Evolutionary conservation across 1,140 invertebrate genomes (phyloP).

Genomic region (Pollicipes pollicipes): DNA sequence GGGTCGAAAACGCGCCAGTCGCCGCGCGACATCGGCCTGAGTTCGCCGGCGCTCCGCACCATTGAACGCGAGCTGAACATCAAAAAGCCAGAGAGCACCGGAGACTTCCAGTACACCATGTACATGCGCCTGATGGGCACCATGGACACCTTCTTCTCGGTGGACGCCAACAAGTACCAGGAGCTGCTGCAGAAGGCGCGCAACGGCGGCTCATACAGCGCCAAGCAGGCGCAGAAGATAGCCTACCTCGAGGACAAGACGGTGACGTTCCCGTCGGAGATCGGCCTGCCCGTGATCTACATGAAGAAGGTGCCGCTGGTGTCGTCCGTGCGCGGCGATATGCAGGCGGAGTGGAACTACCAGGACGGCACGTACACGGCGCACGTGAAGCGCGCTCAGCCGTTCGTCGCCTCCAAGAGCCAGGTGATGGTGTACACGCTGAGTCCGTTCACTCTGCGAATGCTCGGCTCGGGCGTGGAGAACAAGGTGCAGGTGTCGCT

Average conservation of each 20-base stretch:
- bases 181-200: not conserved
- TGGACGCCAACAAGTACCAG: not conserved
- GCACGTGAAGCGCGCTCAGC: not conserved
- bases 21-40: not conserved
- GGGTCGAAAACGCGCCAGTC: not conserved
- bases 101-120: not conserved
- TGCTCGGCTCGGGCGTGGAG: not conserved
- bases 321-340: not conserved
- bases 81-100: not conserved
- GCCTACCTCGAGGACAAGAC: not conserved
- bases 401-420: not conserved
- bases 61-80: not conserved
- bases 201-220: not conserved
- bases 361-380: not conserved
- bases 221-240: not conserved
- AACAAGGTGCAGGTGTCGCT: not conserved
- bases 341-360: not conserved
- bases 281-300: not conserved
- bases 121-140: not conserved
- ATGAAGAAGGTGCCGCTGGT: not conserved
- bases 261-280: not conserved
- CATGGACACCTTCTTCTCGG: not conserved
- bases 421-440: not conserved
- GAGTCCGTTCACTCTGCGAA: not conserved
- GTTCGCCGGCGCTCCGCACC: not conserved